Percentiles rank a stretch among this genome's conserved stretches.
phyloP scores from a whole-genome alignment of 1,140 invertebrate species.

The Drosophila athabasca region DNA sequence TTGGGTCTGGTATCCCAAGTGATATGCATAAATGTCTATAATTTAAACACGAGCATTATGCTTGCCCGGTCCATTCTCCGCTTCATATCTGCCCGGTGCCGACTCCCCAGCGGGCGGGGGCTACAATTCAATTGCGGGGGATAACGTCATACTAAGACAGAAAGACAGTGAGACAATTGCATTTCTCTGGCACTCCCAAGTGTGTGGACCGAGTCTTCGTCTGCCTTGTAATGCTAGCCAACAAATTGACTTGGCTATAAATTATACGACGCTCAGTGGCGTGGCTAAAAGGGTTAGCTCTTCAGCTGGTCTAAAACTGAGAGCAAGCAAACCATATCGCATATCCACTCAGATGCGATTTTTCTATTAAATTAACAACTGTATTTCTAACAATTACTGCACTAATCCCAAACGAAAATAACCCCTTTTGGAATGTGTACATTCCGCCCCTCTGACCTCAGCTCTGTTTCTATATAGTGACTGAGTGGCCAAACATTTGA shows the following conservation, averaged over 20 bases:
- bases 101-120: background rate
- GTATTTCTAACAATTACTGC: no score
- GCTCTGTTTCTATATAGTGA: constrained; percentile 11
- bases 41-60: constrained; percentile 51
- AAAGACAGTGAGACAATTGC: constrained; percentile 54
- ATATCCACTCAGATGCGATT: no score
- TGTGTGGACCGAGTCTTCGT: constrained; percentile 12
- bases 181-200: constrained; percentile 20
- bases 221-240: constrained; percentile 39
- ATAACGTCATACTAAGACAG: constrained; percentile 35
- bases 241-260: constrained; percentile 65
- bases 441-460: background rate
- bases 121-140: constrained; percentile 66
- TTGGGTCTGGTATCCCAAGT: background rate
- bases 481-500: constrained; percentile 16
- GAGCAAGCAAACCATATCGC: no score
- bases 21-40: constrained; percentile 50
- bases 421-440: background rate
- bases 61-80: background rate
- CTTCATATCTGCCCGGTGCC: background rate
- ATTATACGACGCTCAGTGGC: constrained; percentile 52
- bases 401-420: background rate
- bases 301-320: no score
- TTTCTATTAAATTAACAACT: no score
- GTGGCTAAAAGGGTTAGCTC: background rate